Conservation (phyloP, 1,140 invertebrate species). For the Aphidius ervi region DNA sequence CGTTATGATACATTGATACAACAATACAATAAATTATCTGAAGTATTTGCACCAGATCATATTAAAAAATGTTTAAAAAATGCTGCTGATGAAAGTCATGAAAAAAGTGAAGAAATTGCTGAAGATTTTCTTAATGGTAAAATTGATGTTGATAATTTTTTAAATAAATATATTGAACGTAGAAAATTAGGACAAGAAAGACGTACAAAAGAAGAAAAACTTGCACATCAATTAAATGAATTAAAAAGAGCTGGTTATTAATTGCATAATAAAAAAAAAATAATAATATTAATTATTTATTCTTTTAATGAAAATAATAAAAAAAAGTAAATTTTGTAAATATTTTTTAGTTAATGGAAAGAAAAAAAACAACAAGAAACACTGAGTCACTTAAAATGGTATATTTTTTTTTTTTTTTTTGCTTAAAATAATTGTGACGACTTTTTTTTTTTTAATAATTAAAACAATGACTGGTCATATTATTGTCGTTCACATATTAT, state of each 20-base stretch:
- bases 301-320: slow-evolving; percentile 23
- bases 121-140: slow-evolving; percentile 70
- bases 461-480: no score
- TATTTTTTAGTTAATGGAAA: slow-evolving; percentile 38
- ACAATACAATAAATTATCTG: slow-evolving; percentile 66
- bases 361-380: neutral
- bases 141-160: slow-evolving; percentile 71
- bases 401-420: no score
- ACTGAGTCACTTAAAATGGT: no score
- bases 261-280: slow-evolving; percentile 7
- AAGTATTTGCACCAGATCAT: slow-evolving; percentile 68
- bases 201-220: slow-evolving; percentile 71
- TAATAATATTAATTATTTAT: slow-evolving; percentile 23
- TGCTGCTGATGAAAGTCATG: slow-evolving; percentile 66
- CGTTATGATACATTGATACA: slow-evolving; percentile 65
- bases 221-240: slow-evolving; percentile 68
- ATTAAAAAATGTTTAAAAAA: slow-evolving; percentile 64
- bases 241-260: slow-evolving; percentile 62
- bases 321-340: neutral
- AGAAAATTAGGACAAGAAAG: slow-evolving; percentile 67
- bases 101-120: slow-evolving; percentile 69
- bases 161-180: slow-evolving; percentile 65
- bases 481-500: no score
- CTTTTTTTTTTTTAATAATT: no score
- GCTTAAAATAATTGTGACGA: no score